These are phyloP conservation scores for Nasonia giraulti DNA, from an alignment of 1,140 invertebrate genomes.

Conservation along the genomic window DNA sequence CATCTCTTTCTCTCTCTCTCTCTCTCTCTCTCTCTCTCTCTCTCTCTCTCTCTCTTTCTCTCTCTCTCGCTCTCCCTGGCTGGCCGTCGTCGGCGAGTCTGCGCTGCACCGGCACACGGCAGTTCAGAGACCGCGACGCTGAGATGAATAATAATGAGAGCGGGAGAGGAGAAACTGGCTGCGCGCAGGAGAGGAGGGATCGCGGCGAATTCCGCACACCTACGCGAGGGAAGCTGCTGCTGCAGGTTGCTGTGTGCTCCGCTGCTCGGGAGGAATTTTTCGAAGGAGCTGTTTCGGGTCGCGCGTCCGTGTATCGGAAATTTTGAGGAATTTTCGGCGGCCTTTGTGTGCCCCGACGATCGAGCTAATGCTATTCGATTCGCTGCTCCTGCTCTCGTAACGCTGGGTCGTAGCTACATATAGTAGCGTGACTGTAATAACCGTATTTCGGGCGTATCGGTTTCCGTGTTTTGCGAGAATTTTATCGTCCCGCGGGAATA, in stretches of 20 bases:
- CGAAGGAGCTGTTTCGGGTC: background rate
- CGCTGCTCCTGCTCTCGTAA: background rate
- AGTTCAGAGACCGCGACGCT: constrained; percentile 53
- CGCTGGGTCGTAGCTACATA: background rate
- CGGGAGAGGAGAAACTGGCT: constrained; percentile 39
- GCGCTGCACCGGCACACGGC: constrained; percentile 8
- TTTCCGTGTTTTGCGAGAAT: no score
- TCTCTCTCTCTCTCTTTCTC: background rate
- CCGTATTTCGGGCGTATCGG: no score
- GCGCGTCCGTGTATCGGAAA: constrained; percentile 56
- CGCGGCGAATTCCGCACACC: constrained; percentile 54
- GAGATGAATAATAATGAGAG: constrained; percentile 69
- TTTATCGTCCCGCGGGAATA: no score
- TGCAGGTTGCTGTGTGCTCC: background rate
- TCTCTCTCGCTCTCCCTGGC: constrained; percentile 21
- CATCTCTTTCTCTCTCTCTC: constrained; percentile 18
- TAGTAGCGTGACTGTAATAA: no score
- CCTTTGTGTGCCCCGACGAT: background rate
- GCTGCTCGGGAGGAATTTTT: background rate
- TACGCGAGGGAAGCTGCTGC: constrained; percentile 48
- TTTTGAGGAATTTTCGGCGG: constrained; percentile 53
- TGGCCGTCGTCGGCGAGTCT: constrained; percentile 28
- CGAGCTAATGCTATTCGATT: no score
- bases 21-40: constrained; percentile 26
- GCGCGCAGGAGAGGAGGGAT: constrained; percentile 9